A percentile compares a stretch with the other conserved stretches of the same genome.
Evolutionary conservation across 2,113 vertebrate genomes (phyloP).

Genomic region (Gadus chalcogrammus): DNA sequence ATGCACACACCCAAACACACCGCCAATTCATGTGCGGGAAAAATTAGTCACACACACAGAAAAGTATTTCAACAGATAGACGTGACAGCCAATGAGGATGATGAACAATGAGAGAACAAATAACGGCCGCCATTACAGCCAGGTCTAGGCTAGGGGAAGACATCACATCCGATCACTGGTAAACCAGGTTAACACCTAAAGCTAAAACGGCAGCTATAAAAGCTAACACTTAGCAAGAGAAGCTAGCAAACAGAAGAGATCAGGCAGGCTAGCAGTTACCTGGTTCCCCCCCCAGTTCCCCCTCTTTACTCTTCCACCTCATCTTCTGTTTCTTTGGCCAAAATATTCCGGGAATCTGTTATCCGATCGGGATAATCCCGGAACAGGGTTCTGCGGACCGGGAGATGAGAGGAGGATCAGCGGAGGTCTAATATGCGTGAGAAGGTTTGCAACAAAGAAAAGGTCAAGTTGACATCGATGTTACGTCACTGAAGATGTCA

Average conservation of each 20-base stretch:
- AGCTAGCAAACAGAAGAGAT: too few species aligned
- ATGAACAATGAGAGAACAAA: too few species aligned
- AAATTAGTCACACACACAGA: not conserved
- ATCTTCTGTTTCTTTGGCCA: not conserved
- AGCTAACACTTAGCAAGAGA: not conserved
- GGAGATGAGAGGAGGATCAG: conserved; percentile 18
- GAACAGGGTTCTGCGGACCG: conserved; percentile 13
- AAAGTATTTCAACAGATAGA: conserved; percentile 10
- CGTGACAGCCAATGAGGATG: too few species aligned
- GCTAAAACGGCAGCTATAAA: not conserved
- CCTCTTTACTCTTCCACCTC: not conserved
- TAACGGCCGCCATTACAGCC: too few species aligned
- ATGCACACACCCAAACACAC: conserved; percentile 14
- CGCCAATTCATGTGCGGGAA: too few species aligned
- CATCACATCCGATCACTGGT: not conserved
- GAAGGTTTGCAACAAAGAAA: too few species aligned
- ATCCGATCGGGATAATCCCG: conserved; percentile 31
- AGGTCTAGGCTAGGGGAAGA: not conserved
- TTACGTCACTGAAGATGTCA: too few species aligned
- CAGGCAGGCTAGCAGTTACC: not conserved
- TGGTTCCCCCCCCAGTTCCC: too few species aligned
- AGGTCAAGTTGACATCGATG: too few species aligned
- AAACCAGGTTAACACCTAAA: too few species aligned
- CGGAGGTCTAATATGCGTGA: not conserved
- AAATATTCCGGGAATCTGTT: conserved; percentile 48